A percentile compares a stretch with the other conserved stretches of the same genome.
Conservation (phyloP, 2,888 invertebrate species). For the Andrena haemorrhoa region DNA sequence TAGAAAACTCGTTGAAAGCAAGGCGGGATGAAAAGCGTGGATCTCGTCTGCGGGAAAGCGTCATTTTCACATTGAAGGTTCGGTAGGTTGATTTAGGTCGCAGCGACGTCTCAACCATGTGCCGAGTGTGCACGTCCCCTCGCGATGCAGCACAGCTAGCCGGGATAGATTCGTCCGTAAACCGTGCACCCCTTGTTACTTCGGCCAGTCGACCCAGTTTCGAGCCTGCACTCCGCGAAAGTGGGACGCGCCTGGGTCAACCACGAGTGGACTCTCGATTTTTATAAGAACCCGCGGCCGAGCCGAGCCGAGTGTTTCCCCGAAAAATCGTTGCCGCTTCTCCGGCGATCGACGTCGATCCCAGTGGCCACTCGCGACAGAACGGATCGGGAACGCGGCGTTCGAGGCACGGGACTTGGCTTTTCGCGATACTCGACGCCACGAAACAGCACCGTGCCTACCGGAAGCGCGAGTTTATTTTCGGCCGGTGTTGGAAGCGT, state of each 20-base stretch:
- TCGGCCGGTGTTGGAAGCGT: slow-evolving; percentile 63
- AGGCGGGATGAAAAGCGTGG: not conserved
- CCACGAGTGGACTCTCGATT: slow-evolving; percentile 59
- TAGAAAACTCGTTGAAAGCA: not conserved
- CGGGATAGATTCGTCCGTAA: slow-evolving; percentile 74
- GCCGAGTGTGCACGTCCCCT: not conserved
- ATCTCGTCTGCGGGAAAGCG: not conserved
- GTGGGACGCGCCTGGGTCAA: slow-evolving; percentile 63
- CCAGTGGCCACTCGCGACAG: not conserved
- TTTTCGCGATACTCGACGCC: slow-evolving; percentile 32
- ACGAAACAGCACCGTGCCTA: slow-evolving; percentile 57
- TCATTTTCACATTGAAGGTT: slow-evolving; percentile 11
- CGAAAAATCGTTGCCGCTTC: not conserved
- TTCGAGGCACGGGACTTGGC: slow-evolving; percentile 16
- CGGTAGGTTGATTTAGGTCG: slow-evolving; percentile 23
- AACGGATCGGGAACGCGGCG: not conserved
- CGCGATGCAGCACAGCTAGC: slow-evolving; percentile 20
- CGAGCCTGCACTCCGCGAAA: slow-evolving; percentile 63
- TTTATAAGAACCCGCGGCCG: slow-evolving; percentile 29
- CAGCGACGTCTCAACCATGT: slow-evolving; percentile 8
- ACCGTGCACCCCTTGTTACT: slow-evolving; percentile 73
- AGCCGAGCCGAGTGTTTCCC: not conserved
- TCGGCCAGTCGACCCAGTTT: slow-evolving; percentile 78
- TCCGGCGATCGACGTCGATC: not conserved
- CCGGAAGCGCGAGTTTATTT: slow-evolving; percentile 71